Percentiles rank a stretch among this genome's conserved stretches.
Evolutionary conservation across 2,888 invertebrate species (phyloP).

Genomic region (Eurois occulta): DNA sequence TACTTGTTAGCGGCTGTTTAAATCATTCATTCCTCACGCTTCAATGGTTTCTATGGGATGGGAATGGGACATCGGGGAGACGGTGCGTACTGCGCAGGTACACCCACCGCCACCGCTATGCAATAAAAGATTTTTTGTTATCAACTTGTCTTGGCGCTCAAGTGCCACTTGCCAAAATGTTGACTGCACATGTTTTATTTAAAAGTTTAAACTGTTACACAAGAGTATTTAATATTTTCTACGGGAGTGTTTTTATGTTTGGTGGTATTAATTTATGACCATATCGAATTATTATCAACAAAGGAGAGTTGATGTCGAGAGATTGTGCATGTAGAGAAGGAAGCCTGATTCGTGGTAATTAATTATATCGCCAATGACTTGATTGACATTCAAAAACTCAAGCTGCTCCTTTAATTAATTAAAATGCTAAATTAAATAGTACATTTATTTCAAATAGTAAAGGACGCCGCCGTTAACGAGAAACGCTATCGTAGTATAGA

Average conservation of each 20-base stretch:
- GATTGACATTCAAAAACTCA: conserved; percentile 13
- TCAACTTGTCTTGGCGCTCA: conserved; percentile 74
- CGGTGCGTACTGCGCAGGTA: conserved; percentile 83
- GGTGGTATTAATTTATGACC: conserved; percentile 7
- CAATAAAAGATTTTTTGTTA: conserved; percentile 74
- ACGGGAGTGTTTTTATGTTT: background rate
- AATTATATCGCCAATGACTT: background rate
- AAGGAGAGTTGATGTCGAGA: conserved; percentile 22
- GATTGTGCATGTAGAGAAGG: conserved; percentile 18
- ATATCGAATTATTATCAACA: conserved; percentile 23
- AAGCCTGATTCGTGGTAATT: conserved; percentile 17
- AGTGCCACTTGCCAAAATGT: conserved; percentile 64
- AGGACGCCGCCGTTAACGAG: conserved; percentile 54
- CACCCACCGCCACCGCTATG: conserved; percentile 70
- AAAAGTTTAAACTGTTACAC: conserved; percentile 26
- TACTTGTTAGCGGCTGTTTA: conserved; percentile 79
- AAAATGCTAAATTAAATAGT: conserved; percentile 22
- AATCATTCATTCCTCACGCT: conserved; percentile 85
- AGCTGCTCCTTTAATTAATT: background rate
- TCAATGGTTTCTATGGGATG: conserved; percentile 81
- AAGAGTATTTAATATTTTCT: conserved; percentile 2
- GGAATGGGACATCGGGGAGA: conserved; percentile 79
- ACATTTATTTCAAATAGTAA: conserved; percentile 56
- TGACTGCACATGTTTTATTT: conserved; percentile 35
- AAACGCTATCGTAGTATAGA: conserved; percentile 67